phyloP scores from a whole-genome alignment of 2,797 vertebrate species.

The Steatocranus sp. region DNA sequence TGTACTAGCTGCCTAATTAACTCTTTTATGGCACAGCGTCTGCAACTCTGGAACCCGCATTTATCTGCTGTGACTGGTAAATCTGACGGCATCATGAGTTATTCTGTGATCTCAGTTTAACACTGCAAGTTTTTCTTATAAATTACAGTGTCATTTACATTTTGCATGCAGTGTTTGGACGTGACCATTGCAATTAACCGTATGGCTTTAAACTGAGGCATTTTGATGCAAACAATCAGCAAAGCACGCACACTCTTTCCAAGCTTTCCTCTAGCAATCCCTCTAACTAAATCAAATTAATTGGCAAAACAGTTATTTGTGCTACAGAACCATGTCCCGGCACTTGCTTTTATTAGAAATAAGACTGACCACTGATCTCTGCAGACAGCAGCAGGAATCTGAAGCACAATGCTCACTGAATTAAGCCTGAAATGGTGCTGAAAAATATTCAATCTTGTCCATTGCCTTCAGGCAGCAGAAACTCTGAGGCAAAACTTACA shows the following conservation, averaged over 20 bases:
- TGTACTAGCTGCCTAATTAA: not conserved
- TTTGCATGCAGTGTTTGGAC: not conserved
- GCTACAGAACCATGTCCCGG: not conserved
- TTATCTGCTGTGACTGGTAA: not conserved
- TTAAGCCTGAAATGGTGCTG: conserved; percentile 69
- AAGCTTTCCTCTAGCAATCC: conserved; percentile 1
- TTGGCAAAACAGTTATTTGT: conserved; percentile 9
- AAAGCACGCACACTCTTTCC: not conserved
- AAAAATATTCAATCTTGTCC: conserved; percentile 68
- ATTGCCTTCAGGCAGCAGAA: conserved; percentile 52
- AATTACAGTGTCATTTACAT: not conserved
- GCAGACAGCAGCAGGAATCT: conserved; percentile 21
- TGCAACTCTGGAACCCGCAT: not conserved
- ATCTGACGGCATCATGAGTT: not conserved
- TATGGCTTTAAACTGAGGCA: not conserved
- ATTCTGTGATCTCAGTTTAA: not conserved
- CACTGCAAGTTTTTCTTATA: not conserved
- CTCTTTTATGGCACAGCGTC: conserved; percentile 3
- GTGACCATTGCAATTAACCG: not conserved
- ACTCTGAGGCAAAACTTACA: conserved; percentile 64
- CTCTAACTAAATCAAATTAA: conserved; percentile 12
- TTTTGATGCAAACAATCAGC: not conserved
- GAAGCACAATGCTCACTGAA: conserved; percentile 58
- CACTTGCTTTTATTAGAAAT: conserved; percentile 16
- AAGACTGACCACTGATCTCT: conserved; percentile 18